Conservation (phyloP, 1,140 invertebrate genomes). For the Kradibia gibbosae region DNA sequence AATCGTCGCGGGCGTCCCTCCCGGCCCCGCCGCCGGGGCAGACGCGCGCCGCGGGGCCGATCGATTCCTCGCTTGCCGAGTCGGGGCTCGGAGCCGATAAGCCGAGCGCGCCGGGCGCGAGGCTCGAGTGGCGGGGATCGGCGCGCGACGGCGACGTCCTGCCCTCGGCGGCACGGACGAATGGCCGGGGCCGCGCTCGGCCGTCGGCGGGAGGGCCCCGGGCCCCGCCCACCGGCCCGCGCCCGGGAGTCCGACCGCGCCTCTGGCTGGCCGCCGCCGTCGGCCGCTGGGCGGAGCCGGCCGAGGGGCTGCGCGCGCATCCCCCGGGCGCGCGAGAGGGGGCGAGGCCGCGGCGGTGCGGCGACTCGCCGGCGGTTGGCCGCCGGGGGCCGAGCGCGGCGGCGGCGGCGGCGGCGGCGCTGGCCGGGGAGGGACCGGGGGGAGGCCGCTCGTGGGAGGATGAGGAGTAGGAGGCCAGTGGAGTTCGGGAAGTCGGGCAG, state of each 20-base stretch:
- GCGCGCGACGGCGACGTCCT: background rate
- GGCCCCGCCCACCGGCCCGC: constrained; percentile 49
- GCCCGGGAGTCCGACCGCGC: constrained; percentile 42
- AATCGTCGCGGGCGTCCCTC: too few species aligned
- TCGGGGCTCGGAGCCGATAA: background rate
- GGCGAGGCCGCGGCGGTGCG: constrained; percentile 48
- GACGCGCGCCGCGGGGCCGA: background rate
- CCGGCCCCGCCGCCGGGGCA: background rate
- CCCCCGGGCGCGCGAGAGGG: constrained; percentile 37
- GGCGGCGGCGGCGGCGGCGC: constrained; percentile 39
- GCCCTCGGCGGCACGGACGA: background rate
- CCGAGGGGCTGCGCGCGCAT: constrained; percentile 49
- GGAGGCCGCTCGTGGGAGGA: constrained; percentile 67
- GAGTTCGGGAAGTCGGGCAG: constrained; percentile 72
- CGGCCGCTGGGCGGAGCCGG: background rate
- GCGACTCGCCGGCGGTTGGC: constrained; percentile 52
- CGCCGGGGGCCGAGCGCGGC: constrained; percentile 71
- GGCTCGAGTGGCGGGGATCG: background rate
- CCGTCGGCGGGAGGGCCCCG: background rate
- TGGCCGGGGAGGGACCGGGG: constrained; percentile 53
- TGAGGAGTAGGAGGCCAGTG: constrained; percentile 68
- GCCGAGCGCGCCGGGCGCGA: constrained; percentile 21
- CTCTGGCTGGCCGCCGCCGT: background rate
- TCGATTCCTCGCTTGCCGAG: background rate
- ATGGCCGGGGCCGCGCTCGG: background rate